Evolutionary conservation across 2,888 invertebrate species (phyloP).

Genomic region (Tipula vernalis): DNA sequence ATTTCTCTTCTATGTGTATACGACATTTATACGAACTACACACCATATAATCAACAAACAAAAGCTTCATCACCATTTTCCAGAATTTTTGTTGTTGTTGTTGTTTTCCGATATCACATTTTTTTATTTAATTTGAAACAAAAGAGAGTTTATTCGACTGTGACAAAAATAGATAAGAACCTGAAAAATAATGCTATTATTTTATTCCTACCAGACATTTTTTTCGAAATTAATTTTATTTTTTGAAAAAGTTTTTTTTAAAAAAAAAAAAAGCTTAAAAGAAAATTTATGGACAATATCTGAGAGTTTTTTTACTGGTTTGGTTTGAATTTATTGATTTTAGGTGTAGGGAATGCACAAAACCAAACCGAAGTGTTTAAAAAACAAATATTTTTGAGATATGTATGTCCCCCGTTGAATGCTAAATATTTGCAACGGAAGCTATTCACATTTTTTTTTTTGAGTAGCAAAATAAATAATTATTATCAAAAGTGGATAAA

Average conservation of each 20-base stretch:
- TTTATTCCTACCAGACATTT: conserved; percentile 4
- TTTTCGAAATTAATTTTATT: not conserved
- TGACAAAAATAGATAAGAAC: conserved; percentile 11
- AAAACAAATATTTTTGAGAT: no score
- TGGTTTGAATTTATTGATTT: not conserved
- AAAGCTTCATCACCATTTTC: not conserved
- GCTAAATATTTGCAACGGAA: no score
- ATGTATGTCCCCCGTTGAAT: no score
- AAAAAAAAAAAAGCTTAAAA: conserved; percentile 1
- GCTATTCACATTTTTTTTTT: no score
- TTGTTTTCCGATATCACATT: not conserved
- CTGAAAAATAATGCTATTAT: conserved; percentile 8
- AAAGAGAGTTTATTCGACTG: conserved; percentile 11
- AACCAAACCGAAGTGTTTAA: no score
- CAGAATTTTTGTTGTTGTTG: not conserved
- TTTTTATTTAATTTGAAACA: conserved; percentile 4
- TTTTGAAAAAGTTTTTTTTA: not conserved
- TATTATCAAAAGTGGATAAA: no score
- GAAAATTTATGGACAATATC: not conserved
- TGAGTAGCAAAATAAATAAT: no score
- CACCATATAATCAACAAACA: not conserved
- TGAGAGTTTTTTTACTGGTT: not conserved
- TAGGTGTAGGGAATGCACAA: not conserved
- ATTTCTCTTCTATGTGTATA: not conserved
- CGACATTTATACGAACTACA: not conserved